Evolutionary conservation across 2,113 vertebrate species (phyloP).

Genomic region (Sphaerodactylus townsendi): DNA sequence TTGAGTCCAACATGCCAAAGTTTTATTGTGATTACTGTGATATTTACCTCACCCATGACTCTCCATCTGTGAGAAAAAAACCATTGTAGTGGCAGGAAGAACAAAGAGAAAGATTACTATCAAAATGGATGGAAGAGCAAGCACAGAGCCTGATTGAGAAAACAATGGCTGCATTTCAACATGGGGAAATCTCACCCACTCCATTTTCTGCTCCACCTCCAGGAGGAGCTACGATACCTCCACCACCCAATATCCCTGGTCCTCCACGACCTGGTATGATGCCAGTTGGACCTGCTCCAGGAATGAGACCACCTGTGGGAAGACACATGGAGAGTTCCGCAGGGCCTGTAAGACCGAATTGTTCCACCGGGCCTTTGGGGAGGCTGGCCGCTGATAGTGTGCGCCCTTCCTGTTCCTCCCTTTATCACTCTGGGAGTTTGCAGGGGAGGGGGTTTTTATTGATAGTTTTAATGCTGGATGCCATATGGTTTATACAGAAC

Average conservation of each 20-base stretch:
- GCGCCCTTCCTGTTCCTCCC: too few relatives aligned
- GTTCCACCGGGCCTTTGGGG: too few relatives aligned
- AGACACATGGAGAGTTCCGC: too few relatives aligned
- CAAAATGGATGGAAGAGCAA: constrained; percentile 99
- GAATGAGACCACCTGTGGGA: constrained; percentile 97
- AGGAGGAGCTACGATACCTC: constrained; percentile 82
- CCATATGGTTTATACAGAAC: too few relatives aligned
- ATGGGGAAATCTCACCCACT: constrained; percentile 95
- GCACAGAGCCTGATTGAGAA: constrained; percentile 98
- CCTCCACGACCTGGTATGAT: constrained; percentile 96
- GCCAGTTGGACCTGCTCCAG: constrained; percentile 87
- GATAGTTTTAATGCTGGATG: too few relatives aligned
- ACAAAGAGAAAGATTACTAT: constrained; percentile 99
- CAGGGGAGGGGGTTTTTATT: too few relatives aligned
- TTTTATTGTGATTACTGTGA: constrained; percentile 99
- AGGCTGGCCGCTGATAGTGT: too few relatives aligned
- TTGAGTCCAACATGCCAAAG: too few relatives aligned
- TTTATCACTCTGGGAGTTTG: too few relatives aligned
- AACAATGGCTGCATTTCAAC: constrained; percentile 97
- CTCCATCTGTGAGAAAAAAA: constrained; percentile 97
- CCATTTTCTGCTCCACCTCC: constrained; percentile 93
- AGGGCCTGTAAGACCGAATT: too few relatives aligned
- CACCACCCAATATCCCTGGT: constrained; percentile 82
- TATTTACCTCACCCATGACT: constrained; percentile 97
- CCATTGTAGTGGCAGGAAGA: constrained; percentile 96